phyloP scores from a whole-genome alignment of 2,113 vertebrate species.

The Cacatua alba region DNA sequence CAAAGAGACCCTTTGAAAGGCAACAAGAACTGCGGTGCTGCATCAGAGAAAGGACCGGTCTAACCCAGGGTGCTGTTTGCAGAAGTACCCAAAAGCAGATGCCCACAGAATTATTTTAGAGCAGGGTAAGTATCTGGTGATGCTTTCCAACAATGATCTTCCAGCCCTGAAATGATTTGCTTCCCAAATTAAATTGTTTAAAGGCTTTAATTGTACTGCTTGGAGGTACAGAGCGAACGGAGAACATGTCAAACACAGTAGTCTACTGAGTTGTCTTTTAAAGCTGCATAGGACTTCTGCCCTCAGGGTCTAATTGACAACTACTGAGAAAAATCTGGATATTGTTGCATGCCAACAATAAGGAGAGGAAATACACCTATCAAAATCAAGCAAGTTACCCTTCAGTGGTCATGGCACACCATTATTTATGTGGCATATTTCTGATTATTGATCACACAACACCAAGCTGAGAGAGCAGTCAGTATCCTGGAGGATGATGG shows the following conservation, averaged over 20 bases:
- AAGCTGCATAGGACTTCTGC: background rate
- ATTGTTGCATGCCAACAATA: background rate
- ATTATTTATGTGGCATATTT: background rate
- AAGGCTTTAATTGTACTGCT: background rate
- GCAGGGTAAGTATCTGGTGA: background rate
- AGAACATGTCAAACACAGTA: accelerated
- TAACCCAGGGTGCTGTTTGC: background rate
- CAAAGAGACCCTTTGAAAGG: background rate
- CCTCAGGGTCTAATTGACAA: background rate
- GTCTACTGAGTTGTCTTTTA: background rate
- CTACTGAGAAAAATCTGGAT: background rate
- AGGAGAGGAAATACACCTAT: background rate
- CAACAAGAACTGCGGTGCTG: background rate
- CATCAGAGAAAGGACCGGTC: background rate
- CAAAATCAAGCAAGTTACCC: too few relatives aligned
- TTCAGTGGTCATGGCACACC: background rate
- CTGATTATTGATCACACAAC: background rate
- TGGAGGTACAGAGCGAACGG: background rate
- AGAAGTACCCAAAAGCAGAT: background rate
- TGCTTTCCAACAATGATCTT: background rate
- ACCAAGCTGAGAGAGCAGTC: background rate
- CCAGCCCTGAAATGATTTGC: background rate
- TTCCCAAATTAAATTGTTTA: background rate
- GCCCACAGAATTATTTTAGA: background rate
- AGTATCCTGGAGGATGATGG: background rate